phyloP scores from a whole-genome alignment of 2,888 invertebrate species.

The Ferrisia virgata region DNA sequence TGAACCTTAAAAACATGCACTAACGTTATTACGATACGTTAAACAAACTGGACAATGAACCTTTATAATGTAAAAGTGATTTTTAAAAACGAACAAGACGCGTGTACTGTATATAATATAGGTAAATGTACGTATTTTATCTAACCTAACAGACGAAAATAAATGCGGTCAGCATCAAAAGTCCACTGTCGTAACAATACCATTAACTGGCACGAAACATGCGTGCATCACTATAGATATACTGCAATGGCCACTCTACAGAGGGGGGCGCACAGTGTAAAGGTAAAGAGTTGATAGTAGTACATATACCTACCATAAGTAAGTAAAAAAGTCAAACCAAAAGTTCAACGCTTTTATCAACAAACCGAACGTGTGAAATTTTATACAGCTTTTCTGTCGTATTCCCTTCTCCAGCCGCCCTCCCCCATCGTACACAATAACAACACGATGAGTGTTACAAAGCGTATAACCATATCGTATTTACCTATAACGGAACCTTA shows the following conservation, averaged over 20 bases:
- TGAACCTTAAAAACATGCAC: too few relatives aligned
- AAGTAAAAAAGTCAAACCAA: background rate
- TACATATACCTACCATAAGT: too few relatives aligned
- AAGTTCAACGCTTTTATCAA: conserved; percentile 3
- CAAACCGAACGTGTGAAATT: background rate
- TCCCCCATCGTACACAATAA: background rate
- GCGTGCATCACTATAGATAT: background rate
- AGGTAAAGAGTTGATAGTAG: background rate
- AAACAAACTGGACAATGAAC: conserved; percentile 10
- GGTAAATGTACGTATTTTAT: background rate
- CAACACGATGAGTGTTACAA: background rate
- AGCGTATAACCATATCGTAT: background rate
- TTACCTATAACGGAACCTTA: conserved; percentile 13
- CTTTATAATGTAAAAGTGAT: background rate
- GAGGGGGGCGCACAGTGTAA: background rate
- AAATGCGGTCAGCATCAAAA: conserved; percentile 6
- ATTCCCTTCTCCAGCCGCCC: background rate
- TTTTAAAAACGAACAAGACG: background rate
- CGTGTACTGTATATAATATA: background rate
- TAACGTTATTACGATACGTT: background rate
- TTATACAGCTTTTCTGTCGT: background rate
- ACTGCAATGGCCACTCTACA: background rate
- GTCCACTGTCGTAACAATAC: background rate
- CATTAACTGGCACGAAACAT: background rate
- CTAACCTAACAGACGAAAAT: background rate